Conservation (phyloP, 1,140 invertebrate species). For the Cepaea nemoralis region DNA sequence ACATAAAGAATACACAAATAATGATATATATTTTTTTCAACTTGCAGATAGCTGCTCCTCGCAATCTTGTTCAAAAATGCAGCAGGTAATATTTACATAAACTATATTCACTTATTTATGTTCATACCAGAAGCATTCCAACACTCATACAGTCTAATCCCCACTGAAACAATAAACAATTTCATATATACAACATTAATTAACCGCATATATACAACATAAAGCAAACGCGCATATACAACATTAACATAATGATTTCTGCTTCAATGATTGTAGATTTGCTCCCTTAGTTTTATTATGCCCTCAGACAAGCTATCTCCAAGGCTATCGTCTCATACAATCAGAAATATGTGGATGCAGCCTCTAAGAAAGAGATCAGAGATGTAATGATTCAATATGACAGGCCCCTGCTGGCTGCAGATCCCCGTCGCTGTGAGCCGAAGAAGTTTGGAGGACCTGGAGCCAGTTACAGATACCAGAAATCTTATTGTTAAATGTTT, state of each 20-base stretch:
- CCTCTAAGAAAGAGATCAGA: slow-evolving; percentile 99
- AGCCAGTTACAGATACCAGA: slow-evolving; percentile 98
- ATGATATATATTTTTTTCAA: neutral
- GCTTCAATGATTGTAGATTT: too few species aligned
- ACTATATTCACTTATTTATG: too few species aligned
- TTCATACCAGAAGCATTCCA: too few species aligned
- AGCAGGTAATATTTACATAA: too few species aligned
- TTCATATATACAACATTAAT: too few species aligned
- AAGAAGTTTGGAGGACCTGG: slow-evolving; percentile 99
- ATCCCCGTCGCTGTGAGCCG: slow-evolving; percentile 97
- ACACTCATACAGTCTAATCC: too few species aligned
- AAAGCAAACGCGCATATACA: too few species aligned
- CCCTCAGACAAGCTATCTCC: slow-evolving; percentile 97
- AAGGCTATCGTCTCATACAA: slow-evolving; percentile 98
- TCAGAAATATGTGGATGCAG: slow-evolving; percentile 99
- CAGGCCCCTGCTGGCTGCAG: slow-evolving; percentile 95
- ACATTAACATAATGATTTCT: too few species aligned
- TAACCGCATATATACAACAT: too few species aligned
- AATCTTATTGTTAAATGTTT: slow-evolving; percentile 82
- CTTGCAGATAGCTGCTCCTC: neutral
- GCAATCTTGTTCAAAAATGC: too few species aligned
- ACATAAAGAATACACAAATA: neutral
- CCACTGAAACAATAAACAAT: too few species aligned
- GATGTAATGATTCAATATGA: slow-evolving; percentile 98
- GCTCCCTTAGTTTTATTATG: too few species aligned